Evolutionary conservation across 2,888 invertebrate genomes (phyloP), one percentile per base, ranked within the genome.

Genomic region (Xanthorhoe designata): DNA sequence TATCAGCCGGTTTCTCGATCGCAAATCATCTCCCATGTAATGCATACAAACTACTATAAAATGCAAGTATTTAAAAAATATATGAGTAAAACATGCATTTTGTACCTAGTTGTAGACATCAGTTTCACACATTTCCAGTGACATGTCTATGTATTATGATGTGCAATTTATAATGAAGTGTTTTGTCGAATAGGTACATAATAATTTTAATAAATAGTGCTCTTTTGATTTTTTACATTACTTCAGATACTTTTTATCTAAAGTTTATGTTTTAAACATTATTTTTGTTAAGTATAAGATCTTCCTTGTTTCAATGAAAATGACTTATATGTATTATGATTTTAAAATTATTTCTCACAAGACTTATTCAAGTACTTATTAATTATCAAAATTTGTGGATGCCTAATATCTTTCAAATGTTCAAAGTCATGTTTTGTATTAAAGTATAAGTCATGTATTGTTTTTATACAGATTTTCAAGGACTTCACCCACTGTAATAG

Each of bases 221-320:
- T 35, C 52, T 68, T 64, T 67, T 32, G 57, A 57, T 51, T 54
- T 57, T 67, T 53, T 66, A 86, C 88, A 89, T 89, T 89, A 72
- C 88, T 88, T 85, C 86, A 89, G 88, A 88, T 89, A 83, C 61
- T 42, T 66, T 62, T 42, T 83, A 88, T 90, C 87, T 86, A 86
- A 82, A 74, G 88, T 84, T 84, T 85, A 89, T 90, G 87, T 88
- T 82, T 32, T 63, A 47, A 13, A 24, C 1, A 24, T 24, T 50
- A 53, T 49, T 54, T 42, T 18, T 17, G 15, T 38, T 56, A n/a
- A n/a, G n/a, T n/a, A 13, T 32, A 55, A 47, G 52, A 68, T 19
- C 50, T 55, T 58, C 54, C 47, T 54, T 17, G 55, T 62, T 63
- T 54, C 18, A 3, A 32, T 24, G 35, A 24, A 61, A 56, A 57